phyloP scores from a whole-genome alignment of 2,113 vertebrate genomes.

The Bos javanicus region DNA sequence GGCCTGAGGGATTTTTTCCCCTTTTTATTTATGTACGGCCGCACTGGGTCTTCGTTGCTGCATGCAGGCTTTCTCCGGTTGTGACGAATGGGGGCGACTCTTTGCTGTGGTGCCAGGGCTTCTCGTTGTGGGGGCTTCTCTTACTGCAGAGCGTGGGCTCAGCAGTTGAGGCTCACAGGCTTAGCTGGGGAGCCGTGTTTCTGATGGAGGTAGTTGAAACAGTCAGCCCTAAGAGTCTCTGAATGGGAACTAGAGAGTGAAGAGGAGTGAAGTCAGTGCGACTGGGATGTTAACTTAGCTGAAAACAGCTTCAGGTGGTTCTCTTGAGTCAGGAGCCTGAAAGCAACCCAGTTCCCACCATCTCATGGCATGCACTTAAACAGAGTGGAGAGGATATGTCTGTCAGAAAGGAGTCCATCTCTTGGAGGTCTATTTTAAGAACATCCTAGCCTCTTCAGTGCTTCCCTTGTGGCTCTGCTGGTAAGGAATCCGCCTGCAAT shows the following conservation, averaged over 20 bases:
- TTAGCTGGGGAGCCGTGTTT: not conserved
- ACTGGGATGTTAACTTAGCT: not conserved
- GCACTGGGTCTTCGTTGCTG: not conserved
- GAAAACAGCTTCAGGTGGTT: not conserved
- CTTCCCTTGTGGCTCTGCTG: not conserved
- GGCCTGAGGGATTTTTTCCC: not conserved
- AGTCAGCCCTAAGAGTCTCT: not conserved
- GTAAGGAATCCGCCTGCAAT: not conserved
- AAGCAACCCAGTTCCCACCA: not conserved
- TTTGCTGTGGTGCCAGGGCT: not conserved
- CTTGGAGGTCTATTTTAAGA: not conserved
- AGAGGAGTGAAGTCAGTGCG: not conserved
- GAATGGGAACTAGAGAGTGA: not conserved
- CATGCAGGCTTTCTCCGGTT: not conserved
- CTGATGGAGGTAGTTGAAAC: not conserved
- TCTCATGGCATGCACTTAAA: not conserved
- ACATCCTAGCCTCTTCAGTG: not conserved
- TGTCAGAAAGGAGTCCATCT: not conserved
- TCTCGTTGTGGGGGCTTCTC: fast-evolving
- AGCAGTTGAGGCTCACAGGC: not conserved
- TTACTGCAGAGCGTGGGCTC: not conserved
- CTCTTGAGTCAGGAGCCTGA: not conserved
- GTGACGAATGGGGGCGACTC: not conserved
- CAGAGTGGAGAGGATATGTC: not conserved
- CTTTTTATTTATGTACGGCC: not conserved